phyloP scores from a whole-genome alignment of 53 echinoderm and acorn worm species.

The Paelopatides confundens region DNA sequence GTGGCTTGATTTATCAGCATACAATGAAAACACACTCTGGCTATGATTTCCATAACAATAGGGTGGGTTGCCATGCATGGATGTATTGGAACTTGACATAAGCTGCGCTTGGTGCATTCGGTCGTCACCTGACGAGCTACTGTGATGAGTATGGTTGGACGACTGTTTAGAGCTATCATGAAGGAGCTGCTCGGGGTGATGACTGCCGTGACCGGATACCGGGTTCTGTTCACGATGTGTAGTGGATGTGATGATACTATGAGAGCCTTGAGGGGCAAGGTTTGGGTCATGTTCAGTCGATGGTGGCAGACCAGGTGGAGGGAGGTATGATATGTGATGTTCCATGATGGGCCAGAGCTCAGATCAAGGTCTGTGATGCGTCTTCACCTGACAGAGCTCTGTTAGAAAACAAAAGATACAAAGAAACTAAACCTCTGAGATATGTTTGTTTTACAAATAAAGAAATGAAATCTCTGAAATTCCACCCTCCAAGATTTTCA shows the following conservation, averaged over 20 bases:
- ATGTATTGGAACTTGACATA: background rate
- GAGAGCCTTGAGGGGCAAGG: background rate
- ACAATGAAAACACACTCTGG: background rate
- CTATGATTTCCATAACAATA: background rate
- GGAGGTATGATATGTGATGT: constrained; percentile 28
- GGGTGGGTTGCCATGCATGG: background rate
- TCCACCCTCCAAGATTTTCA: no score
- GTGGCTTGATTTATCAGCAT: background rate
- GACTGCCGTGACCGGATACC: background rate
- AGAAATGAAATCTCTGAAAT: no score
- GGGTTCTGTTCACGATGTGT: background rate
- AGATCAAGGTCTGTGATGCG: background rate
- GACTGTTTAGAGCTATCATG: background rate
- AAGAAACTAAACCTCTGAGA: no score
- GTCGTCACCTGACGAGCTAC: background rate
- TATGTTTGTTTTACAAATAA: no score
- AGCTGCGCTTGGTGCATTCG: background rate
- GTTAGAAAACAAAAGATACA: background rate
- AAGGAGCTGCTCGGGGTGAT: background rate
- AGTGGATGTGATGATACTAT: constrained; percentile 18
- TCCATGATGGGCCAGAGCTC: background rate
- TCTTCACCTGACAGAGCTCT: background rate
- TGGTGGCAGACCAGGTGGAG: constrained; percentile 12
- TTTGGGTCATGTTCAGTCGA: background rate
- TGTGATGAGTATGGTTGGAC: background rate